phyloP scores from a whole-genome alignment of 2,888 invertebrate genomes.

The Orthosia gothica region DNA sequence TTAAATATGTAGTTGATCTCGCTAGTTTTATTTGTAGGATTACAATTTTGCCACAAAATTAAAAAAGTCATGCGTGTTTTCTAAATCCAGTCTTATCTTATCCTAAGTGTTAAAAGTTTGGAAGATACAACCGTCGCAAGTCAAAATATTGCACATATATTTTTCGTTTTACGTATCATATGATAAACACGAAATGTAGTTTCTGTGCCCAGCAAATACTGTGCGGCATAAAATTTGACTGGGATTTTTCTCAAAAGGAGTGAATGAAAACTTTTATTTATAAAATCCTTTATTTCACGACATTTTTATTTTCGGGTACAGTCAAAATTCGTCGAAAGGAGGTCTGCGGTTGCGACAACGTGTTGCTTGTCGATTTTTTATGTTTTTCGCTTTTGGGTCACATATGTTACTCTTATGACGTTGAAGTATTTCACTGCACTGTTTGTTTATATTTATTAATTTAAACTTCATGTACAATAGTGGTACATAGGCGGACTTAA shows the following conservation, averaged over 20 bases:
- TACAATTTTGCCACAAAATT: too few species aligned
- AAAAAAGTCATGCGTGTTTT: background rate
- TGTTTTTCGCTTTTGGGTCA: slow-evolving; percentile 37
- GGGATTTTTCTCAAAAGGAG: slow-evolving; percentile 7
- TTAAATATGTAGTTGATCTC: slow-evolving; percentile 12
- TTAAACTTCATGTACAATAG: too few species aligned
- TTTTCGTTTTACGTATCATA: background rate
- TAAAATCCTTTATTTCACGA: slow-evolving; percentile 19
- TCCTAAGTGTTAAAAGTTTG: background rate
- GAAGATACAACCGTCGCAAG: background rate
- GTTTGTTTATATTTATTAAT: slow-evolving; percentile 16
- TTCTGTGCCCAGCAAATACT: background rate
- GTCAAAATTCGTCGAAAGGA: slow-evolving; percentile 19
- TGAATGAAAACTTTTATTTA: slow-evolving; percentile 40
- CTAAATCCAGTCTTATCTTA: background rate
- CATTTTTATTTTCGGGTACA: slow-evolving; percentile 36
- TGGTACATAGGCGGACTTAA: too few species aligned
- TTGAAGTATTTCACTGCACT: slow-evolving; percentile 36
- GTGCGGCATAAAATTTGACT: slow-evolving; percentile 9
- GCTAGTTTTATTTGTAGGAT: background rate
- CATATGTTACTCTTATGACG: slow-evolving; percentile 35
- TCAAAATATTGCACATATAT: background rate
- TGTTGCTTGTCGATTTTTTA: slow-evolving; percentile 47
- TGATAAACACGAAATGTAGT: background rate
- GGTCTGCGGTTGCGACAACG: slow-evolving; percentile 28